phyloP scores from a whole-genome alignment of 2,888 invertebrate species.

The Pammene aurita region DNA sequence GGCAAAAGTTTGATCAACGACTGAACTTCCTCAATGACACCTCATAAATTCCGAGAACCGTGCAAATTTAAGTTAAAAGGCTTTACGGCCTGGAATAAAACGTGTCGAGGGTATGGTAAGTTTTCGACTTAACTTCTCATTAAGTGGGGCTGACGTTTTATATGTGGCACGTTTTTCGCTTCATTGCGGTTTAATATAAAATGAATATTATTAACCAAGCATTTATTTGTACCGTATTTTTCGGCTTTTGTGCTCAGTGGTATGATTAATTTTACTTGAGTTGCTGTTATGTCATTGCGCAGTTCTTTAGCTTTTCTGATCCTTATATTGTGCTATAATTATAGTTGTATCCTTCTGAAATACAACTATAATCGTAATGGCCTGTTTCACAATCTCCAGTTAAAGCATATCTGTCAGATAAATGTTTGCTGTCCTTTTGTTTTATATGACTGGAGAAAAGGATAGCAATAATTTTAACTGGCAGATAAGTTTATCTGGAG shows the following conservation, averaged over 20 bases:
- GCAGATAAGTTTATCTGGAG: no score
- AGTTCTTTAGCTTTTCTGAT: neutral
- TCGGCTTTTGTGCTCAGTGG: neutral
- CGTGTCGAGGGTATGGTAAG: conserved; percentile 62
- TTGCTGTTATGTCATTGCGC: neutral
- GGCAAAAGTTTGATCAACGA: conserved; percentile 65
- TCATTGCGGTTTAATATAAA: conserved; percentile 35
- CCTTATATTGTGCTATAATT: no score
- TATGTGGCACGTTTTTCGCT: conserved; percentile 37
- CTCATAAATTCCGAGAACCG: conserved; percentile 64
- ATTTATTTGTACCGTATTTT: conserved; percentile 24
- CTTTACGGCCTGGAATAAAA: conserved; percentile 66
- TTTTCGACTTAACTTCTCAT: conserved; percentile 66
- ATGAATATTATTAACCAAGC: conserved; percentile 36
- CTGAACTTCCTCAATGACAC: conserved; percentile 66
- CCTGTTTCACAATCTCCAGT: no score
- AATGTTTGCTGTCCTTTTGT: no score
- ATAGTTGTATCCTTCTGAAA: no score
- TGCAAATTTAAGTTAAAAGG: conserved; percentile 64
- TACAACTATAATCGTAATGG: neutral
- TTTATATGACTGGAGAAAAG: no score
- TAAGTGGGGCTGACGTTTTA: conserved; percentile 50
- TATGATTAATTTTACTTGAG: conserved; percentile 14
- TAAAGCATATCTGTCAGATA: no score
- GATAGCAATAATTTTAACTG: no score